Percentiles rank a stretch among this genome's conserved stretches.
Evolutionary conservation across 2,888 invertebrate species (phyloP).

Genomic region (Zele albiditarsus): DNA sequence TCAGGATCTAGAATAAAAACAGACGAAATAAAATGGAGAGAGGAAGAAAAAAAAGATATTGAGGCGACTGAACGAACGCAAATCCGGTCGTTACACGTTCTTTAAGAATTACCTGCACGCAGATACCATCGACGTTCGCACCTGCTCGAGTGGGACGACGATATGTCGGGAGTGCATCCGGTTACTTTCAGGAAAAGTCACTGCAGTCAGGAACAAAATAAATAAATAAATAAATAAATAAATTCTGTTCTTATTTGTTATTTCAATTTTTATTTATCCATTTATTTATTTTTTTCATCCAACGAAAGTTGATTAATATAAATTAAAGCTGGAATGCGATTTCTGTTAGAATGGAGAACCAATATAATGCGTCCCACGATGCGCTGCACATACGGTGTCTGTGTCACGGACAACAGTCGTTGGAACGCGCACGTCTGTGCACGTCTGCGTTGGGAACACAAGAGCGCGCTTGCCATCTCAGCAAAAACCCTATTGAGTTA

Average conservation of each 20-base stretch:
- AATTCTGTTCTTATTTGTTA: not conserved
- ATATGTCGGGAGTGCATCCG: slow-evolving; percentile 30
- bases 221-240: not conserved
- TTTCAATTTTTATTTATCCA: not conserved
- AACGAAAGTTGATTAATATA: not conserved
- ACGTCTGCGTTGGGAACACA: slow-evolving; percentile 55
- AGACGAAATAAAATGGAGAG: not conserved
- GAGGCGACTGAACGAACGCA: slow-evolving; percentile 41
- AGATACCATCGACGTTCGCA: slow-evolving; percentile 55
- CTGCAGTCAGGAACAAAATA: slow-evolving; percentile 16
- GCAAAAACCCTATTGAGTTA: slow-evolving; percentile 73
- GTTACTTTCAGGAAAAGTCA: slow-evolving; percentile 27
- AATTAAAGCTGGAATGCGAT: not conserved
- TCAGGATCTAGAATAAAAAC: not conserved
- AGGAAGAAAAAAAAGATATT: slow-evolving; percentile 22
- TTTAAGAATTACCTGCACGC: slow-evolving; percentile 60
- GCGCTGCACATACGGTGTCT: slow-evolving; percentile 34
- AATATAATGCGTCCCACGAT: slow-evolving; percentile 45
- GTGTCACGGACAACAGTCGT: slow-evolving; percentile 44
- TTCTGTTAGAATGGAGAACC: slow-evolving; percentile 53
- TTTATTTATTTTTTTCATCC: not conserved
- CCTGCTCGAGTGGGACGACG: slow-evolving; percentile 53
- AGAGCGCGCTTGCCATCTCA: slow-evolving; percentile 58
- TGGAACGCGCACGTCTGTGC: slow-evolving; percentile 30
- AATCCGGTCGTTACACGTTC: slow-evolving; percentile 53